These are phyloP conservation scores for Diaprepes abbreviatus DNA, from an alignment of 2,888 invertebrate genomes.

Conservation along the genomic window DNA sequence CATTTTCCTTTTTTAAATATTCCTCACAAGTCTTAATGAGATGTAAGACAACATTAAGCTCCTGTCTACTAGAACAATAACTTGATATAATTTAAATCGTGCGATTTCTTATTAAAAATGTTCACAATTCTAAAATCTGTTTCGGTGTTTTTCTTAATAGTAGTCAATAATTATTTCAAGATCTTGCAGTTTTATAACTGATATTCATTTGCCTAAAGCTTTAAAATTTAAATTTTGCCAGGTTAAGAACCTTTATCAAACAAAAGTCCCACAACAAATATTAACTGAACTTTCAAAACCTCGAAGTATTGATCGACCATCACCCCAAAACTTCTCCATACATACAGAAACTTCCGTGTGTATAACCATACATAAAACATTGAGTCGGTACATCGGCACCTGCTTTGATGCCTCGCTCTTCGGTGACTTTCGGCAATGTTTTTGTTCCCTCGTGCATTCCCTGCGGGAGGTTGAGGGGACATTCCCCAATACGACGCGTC, in stretches of 20 bases:
- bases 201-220: too few relatives aligned
- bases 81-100: too few relatives aligned
- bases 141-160: too few relatives aligned
- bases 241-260: slow-evolving; percentile 2
- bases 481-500: slow-evolving; percentile 45
- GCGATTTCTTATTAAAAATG: too few relatives aligned
- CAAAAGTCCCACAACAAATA: slow-evolving; percentile 6
- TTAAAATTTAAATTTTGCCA: too few relatives aligned
- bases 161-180: too few relatives aligned
- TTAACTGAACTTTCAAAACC: slow-evolving; percentile 21
- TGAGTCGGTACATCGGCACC: slow-evolving; percentile 42
- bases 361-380: slow-evolving; percentile 41
- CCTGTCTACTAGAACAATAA: too few relatives aligned
- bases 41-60: too few relatives aligned
- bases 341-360: slow-evolving; percentile 27
- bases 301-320: slow-evolving; percentile 41
- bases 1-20: too few relatives aligned
- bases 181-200: too few relatives aligned
- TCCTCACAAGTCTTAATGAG: too few relatives aligned
- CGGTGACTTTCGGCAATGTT: slow-evolving; percentile 40
- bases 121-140: too few relatives aligned
- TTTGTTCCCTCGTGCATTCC: slow-evolving; percentile 29
- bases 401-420: slow-evolving; percentile 37
- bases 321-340: slow-evolving; percentile 27
- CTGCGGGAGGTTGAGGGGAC: slow-evolving; percentile 27